These are phyloP conservation scores for Nymphalis io DNA, from an alignment of 1,140 invertebrate species.

Conservation along the genomic window DNA sequence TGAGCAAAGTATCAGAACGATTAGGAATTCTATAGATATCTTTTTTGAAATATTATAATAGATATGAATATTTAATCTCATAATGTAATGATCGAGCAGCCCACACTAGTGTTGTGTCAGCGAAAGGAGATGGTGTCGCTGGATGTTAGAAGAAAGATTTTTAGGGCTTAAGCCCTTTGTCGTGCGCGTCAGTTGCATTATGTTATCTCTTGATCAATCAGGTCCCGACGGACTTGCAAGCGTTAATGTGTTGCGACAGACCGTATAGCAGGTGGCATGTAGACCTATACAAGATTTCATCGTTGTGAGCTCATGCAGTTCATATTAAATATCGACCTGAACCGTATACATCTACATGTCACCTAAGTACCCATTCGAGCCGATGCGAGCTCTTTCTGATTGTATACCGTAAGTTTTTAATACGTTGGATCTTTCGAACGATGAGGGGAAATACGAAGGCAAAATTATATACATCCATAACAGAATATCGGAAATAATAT, in stretches of 20 bases:
- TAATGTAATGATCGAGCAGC: not conserved
- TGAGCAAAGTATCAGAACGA: conserved; percentile 22
- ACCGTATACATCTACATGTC: conserved; percentile 11
- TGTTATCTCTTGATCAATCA: conserved; percentile 10
- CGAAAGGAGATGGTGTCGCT: conserved; percentile 13
- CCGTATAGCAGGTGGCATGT: conserved; percentile 5
- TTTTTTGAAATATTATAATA: conserved; percentile 5
- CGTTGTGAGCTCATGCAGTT: not conserved
- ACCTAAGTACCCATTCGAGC: conserved; percentile 5
- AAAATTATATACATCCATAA: no score
- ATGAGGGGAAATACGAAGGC: conserved; percentile 11
- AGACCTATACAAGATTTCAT: conserved; percentile 7
- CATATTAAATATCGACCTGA: not conserved
- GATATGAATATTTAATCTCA: conserved; percentile 30
- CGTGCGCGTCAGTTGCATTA: conserved; percentile 4
- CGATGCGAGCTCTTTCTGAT: conserved; percentile 9
- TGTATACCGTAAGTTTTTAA: not conserved
- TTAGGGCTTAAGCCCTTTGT: conserved; percentile 18
- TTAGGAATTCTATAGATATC: conserved; percentile 11
- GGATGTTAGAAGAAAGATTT: not conserved
- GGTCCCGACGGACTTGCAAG: not conserved
- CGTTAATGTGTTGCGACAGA: conserved; percentile 2
- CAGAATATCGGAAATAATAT: not conserved
- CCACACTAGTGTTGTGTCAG: conserved; percentile 29
- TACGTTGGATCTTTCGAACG: conserved; percentile 15